phyloP scores from a whole-genome alignment of 2,113 vertebrate species.

The Scatophagus argus region DNA sequence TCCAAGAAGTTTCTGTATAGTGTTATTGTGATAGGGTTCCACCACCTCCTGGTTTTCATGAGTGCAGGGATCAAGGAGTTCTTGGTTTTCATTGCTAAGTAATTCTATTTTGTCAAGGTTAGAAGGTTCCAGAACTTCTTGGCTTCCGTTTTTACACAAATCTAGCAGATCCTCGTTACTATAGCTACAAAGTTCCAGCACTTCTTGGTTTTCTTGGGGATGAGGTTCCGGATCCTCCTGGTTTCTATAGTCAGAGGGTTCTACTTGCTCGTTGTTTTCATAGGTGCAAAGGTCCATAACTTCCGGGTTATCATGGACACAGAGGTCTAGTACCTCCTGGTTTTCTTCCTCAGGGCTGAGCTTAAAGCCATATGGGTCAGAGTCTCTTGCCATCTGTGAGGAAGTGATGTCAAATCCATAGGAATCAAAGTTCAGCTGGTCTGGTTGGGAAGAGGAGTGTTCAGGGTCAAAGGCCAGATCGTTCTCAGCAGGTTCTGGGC shows the following conservation, averaged over 20 bases:
- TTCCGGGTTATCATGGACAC: constrained; percentile 46
- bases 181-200: constrained; percentile 50
- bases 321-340: constrained; percentile 66
- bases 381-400: constrained; percentile 52
- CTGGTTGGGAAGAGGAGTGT: constrained; percentile 37
- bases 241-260: constrained; percentile 38
- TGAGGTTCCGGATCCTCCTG: constrained; percentile 51
- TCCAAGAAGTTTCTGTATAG: constrained; percentile 28
- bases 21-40: constrained; percentile 24
- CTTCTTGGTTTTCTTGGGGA: constrained; percentile 62
- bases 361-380: constrained; percentile 79
- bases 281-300: constrained; percentile 27
- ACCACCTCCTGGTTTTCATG: constrained; percentile 71
- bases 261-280: constrained; percentile 41
- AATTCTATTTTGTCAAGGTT: constrained; percentile 8
- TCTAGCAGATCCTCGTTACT: constrained; percentile 29
- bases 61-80: constrained; percentile 39
- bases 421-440: constrained; percentile 49
- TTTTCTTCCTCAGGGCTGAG: constrained; percentile 75
- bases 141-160: constrained; percentile 52
- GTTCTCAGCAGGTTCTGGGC: constrained; percentile 58
- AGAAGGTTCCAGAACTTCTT: constrained; percentile 51
- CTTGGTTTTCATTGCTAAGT: constrained; percentile 40
- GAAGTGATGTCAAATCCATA: constrained; percentile 63
- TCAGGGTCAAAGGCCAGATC: constrained; percentile 58